Evolutionary conservation across 2,888 invertebrate genomes (phyloP).

Genomic region (Phortica magna): DNA sequence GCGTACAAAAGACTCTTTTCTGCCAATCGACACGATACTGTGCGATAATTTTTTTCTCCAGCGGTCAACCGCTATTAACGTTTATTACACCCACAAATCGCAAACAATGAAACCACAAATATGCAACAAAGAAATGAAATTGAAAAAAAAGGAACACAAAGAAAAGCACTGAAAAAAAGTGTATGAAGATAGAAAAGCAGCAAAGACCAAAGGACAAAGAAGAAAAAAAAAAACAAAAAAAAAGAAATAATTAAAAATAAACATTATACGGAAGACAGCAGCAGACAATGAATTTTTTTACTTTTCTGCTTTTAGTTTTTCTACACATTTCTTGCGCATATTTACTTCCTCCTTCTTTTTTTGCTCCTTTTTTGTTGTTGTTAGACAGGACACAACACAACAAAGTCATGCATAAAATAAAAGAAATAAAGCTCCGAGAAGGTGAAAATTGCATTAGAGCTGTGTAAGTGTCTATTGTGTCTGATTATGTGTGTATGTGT

Average conservation of each 20-base stretch:
- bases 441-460: slow-evolving; percentile 64
- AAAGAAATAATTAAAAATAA: slow-evolving; percentile 69
- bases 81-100: slow-evolving; percentile 68
- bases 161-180: slow-evolving; percentile 41
- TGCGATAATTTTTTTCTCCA: slow-evolving; percentile 62
- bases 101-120: slow-evolving; percentile 53
- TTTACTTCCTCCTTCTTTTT: neutral
- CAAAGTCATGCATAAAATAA: slow-evolving; percentile 57
- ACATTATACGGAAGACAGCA: slow-evolving; percentile 59
- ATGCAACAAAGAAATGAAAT: slow-evolving; percentile 51
- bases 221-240: slow-evolving; percentile 34
- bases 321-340: neutral
- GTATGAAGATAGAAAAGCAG: neutral
- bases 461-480: neutral
- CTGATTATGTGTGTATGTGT: neutral
- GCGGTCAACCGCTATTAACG: slow-evolving; percentile 60
- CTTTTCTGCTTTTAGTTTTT: slow-evolving; percentile 16
- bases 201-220: slow-evolving; percentile 5
- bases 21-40: slow-evolving; percentile 54
- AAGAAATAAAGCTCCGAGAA: slow-evolving; percentile 39
- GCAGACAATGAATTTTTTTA: slow-evolving; percentile 11
- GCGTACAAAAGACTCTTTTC: neutral
- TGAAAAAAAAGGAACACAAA: slow-evolving; percentile 34
- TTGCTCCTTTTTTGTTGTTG: neutral
- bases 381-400: neutral